Evolutionary conservation across 2,797 vertebrate genomes (phyloP).

Genomic region (Sciurus carolinensis): DNA sequence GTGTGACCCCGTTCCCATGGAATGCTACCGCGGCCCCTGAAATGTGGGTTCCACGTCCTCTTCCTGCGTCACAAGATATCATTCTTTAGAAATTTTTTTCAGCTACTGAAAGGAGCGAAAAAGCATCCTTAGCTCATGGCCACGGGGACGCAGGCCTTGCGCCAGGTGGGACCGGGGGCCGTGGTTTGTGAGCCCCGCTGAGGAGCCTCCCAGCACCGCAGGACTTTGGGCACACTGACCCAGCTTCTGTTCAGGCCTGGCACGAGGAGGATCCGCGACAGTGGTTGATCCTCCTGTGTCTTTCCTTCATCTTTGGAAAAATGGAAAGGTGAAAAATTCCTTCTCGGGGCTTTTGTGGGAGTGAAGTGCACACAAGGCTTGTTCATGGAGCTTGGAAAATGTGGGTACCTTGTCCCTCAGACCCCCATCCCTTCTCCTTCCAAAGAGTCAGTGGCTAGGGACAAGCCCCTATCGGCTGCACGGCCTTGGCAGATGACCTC

Average conservation of each 20-base stretch:
- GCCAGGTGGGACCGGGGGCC: fast-evolving
- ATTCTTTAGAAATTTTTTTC: background rate
- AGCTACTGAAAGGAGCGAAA: background rate
- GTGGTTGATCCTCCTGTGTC: background rate
- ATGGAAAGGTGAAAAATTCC: background rate
- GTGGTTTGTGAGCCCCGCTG: fast-evolving
- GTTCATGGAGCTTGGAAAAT: background rate
- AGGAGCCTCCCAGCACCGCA: background rate
- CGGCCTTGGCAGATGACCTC: background rate
- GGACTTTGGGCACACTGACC: background rate
- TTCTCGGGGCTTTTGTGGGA: background rate
- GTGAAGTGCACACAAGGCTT: background rate
- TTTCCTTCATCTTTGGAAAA: background rate
- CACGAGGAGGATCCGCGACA: background rate
- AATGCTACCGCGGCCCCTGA: background rate
- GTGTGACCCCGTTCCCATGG: background rate
- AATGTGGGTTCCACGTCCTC: background rate
- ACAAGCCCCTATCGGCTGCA: background rate
- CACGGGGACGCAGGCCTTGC: background rate
- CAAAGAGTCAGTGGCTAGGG: background rate
- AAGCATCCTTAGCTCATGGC: background rate
- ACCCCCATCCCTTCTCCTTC: background rate
- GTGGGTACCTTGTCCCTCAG: background rate
- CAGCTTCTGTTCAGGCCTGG: background rate
- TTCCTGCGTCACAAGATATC: background rate